These are phyloP conservation scores for Muscicapa striata DNA, from an alignment of 2,797 vertebrate species.

Conservation along the genomic window DNA sequence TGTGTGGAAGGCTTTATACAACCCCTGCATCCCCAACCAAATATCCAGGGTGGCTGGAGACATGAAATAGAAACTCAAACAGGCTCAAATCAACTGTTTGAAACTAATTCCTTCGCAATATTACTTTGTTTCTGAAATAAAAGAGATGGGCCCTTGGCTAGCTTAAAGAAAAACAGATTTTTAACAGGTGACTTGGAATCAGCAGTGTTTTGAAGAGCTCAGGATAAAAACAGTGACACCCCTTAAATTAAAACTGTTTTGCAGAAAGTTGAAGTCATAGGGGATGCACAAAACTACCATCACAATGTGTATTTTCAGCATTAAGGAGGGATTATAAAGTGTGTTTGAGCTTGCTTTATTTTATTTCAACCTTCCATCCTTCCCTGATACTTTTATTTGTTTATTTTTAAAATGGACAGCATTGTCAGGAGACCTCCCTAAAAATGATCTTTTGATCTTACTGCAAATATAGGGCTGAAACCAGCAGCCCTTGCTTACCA, in stretches of 20 bases:
- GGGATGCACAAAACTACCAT: background rate
- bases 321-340: background rate
- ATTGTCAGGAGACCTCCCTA: background rate
- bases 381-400: background rate
- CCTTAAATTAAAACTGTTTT: background rate
- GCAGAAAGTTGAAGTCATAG: background rate
- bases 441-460: background rate
- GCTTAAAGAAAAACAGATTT: background rate
- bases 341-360: background rate
- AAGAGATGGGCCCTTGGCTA: background rate
- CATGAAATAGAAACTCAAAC: background rate
- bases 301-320: background rate
- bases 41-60: background rate
- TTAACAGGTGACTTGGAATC: background rate
- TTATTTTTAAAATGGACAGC: background rate
- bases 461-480: background rate
- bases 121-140: background rate
- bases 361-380: background rate
- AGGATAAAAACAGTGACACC: background rate
- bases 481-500: background rate
- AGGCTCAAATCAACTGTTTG: background rate
- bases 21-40: background rate
- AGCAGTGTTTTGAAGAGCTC: background rate
- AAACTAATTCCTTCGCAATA: constrained; percentile 1
- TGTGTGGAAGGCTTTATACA: background rate